Conservation (phyloP, 2,888 invertebrate species). For the Ametastegia equiseti region DNA sequence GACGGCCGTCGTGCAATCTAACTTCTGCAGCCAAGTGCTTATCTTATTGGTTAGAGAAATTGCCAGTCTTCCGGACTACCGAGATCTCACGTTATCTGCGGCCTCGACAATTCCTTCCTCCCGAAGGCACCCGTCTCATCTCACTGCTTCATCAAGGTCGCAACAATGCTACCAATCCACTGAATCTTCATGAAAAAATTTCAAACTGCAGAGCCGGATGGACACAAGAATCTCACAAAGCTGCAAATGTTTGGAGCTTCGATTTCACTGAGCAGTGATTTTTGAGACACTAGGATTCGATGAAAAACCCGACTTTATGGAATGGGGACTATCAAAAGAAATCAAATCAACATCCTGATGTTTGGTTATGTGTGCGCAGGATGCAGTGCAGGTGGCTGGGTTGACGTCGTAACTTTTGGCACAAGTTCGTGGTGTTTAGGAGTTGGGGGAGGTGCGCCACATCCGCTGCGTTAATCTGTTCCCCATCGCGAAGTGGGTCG, state of each 20-base stretch:
- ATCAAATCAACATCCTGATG: not conserved
- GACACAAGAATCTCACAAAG: not conserved
- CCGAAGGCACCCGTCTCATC: not conserved
- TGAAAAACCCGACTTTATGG: not conserved
- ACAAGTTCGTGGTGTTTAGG: conserved; percentile 12
- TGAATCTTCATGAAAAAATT: not conserved
- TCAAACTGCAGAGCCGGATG: not conserved
- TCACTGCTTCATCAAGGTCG: not conserved
- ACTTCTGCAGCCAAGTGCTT: conserved; percentile 41
- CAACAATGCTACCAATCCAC: not conserved
- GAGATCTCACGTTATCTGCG: conserved; percentile 24
- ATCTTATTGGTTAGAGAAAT: conserved; percentile 43
- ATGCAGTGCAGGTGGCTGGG: conserved; percentile 10
- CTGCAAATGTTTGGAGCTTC: not conserved
- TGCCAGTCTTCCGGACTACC: conserved; percentile 34
- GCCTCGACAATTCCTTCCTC: conserved; percentile 14
- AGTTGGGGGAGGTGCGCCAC: conserved; percentile 35
- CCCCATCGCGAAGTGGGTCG: conserved; percentile 43
- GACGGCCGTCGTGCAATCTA: conserved; percentile 32
- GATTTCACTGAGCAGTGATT: not conserved
- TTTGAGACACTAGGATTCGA: not conserved
- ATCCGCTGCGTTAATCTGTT: conserved; percentile 42
- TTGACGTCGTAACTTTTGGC: conserved; percentile 6
- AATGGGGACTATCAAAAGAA: not conserved
- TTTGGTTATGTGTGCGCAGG: not conserved